Conservation (phyloP, 2,797 vertebrate species). For the Gorsachius magnificus region DNA sequence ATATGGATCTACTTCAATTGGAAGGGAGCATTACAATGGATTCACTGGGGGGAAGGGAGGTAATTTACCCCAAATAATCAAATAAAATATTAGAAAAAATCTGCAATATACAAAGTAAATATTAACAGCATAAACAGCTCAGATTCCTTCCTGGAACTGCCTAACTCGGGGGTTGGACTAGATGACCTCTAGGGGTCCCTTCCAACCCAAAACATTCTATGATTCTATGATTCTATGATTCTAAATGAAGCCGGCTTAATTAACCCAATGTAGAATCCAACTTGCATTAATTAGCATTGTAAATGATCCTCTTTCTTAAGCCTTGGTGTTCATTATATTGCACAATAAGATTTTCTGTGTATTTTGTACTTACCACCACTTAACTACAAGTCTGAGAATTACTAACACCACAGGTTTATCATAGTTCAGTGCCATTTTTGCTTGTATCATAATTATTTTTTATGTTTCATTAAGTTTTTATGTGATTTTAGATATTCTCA, state of each 20-base stretch:
- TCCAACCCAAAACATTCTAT: no score
- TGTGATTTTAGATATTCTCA: slow-evolving; percentile 41
- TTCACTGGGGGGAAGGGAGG: fast-evolving
- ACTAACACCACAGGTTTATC: slow-evolving; percentile 9
- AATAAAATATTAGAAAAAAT: not conserved
- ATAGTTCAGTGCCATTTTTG: slow-evolving; percentile 16
- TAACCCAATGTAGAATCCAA: not conserved
- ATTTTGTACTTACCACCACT: not conserved
- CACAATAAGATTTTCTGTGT: not conserved
- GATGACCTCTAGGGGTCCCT: no score
- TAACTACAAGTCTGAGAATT: slow-evolving; percentile 10
- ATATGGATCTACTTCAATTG: not conserved
- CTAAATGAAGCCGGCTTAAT: not conserved
- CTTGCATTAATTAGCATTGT: not conserved
- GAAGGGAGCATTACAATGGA: not conserved
- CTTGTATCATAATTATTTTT: slow-evolving; percentile 44
- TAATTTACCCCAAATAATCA: not conserved
- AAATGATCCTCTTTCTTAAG: not conserved
- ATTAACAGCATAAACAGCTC: not conserved
- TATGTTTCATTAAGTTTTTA: slow-evolving; percentile 56
- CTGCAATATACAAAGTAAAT: not conserved
- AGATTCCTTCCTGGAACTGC: not conserved
- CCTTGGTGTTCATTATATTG: not conserved
- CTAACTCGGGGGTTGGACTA: no score
- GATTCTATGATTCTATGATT: no score